phyloP scores from a whole-genome alignment of 2,888 invertebrate genomes.

The Lasioglossum malachurum region DNA sequence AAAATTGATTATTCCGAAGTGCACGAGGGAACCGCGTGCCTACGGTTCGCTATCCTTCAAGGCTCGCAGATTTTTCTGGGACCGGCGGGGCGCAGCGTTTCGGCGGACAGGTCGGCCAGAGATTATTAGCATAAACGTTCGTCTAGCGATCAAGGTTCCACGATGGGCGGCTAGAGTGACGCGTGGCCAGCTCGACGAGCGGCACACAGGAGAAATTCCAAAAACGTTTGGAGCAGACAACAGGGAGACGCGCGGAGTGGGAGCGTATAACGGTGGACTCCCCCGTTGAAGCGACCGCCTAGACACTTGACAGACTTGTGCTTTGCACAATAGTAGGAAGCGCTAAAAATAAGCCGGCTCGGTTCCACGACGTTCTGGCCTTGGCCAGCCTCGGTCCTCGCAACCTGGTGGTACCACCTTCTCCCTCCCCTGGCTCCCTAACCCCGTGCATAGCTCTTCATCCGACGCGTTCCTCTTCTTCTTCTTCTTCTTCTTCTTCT shows the following conservation, averaged over 20 bases:
- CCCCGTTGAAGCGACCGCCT: conserved; percentile 68
- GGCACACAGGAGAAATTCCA: conserved; percentile 14
- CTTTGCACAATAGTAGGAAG: conserved; percentile 79
- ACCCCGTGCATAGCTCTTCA: conserved; percentile 12
- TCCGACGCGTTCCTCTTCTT: conserved; percentile 20
- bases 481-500: conserved; percentile 25
- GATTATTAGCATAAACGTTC: neutral
- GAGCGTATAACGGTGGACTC: conserved; percentile 61
- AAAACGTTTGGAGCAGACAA: conserved; percentile 39
- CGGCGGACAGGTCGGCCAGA: neutral
- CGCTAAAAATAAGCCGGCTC: conserved; percentile 76
- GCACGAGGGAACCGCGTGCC: neutral
- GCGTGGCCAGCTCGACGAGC: neutral
- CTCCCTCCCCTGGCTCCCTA: conserved; percentile 19
- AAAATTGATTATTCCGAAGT: neutral
- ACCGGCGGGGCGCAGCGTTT: neutral
- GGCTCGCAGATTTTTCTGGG: neutral
- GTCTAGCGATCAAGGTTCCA: conserved; percentile 6
- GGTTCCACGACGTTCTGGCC: conserved; percentile 73
- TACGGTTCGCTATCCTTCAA: neutral
- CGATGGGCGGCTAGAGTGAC: neutral
- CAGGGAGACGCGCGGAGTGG: conserved; percentile 21
- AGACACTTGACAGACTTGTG: conserved; percentile 78
- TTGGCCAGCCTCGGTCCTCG: conserved; percentile 75
- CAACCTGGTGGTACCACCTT: conserved; percentile 70